Evolutionary conservation across 2,888 invertebrate species (phyloP).

Genomic region (Drosophila antonietae): DNA sequence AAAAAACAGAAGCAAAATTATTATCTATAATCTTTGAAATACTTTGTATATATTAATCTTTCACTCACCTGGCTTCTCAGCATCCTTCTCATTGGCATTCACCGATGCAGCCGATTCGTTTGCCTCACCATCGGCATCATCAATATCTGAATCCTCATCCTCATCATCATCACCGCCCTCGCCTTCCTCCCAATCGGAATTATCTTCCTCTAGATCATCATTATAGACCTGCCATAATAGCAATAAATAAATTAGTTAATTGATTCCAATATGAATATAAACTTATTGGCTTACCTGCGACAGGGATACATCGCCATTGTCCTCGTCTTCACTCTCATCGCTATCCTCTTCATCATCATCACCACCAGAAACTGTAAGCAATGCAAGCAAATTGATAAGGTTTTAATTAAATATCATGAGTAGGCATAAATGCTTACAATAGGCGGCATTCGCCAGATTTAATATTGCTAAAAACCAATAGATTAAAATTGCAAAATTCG

Average conservation of each 20-base stretch:
- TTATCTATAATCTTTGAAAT: background rate
- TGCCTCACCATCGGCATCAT: constrained; percentile 85
- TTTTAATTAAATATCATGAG: constrained; percentile 52
- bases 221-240: constrained; percentile 83
- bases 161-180: constrained; percentile 87
- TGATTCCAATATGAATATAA: background rate
- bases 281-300: constrained; percentile 71
- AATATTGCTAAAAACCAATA: constrained; percentile 84
- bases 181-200: constrained; percentile 88
- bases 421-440: constrained; percentile 81
- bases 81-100: constrained; percentile 66
- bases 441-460: constrained; percentile 82
- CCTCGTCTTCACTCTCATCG: constrained; percentile 87
- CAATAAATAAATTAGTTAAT: background rate
- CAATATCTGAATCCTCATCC: constrained; percentile 86
- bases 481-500: constrained; percentile 81
- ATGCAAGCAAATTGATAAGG: constrained; percentile 54
- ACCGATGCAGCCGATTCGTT: constrained; percentile 74
- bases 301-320: constrained; percentile 85
- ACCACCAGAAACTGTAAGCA: constrained; percentile 69
- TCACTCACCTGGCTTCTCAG: constrained; percentile 64
- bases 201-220: constrained; percentile 87
- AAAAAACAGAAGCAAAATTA: background rate
- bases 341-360: constrained; percentile 85
- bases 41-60: background rate